Evolutionary conservation across 2,113 vertebrate species (phyloP).

Genomic region (Psittacula cyanocephala): DNA sequence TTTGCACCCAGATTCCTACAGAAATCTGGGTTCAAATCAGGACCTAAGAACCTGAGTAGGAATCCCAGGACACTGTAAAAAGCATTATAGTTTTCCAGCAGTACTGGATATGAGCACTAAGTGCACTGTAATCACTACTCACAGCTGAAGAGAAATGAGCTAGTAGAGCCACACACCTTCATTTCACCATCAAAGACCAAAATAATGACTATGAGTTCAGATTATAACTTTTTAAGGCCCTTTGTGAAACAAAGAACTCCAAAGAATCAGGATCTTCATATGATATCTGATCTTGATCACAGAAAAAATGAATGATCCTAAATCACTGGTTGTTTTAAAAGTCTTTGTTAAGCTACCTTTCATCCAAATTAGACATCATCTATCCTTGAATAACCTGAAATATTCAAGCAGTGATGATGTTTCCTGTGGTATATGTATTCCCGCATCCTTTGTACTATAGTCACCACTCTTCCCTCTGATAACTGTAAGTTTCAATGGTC

Average conservation of each 20-base stretch:
- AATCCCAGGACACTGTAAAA: not conserved
- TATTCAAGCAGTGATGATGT: not conserved
- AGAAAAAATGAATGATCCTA: not conserved
- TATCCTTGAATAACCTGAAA: not conserved
- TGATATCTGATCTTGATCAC: not conserved
- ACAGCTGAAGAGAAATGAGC: not conserved
- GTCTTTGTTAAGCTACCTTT: not conserved
- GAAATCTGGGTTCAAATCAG: not conserved
- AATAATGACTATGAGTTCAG: not conserved
- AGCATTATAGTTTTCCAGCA: not conserved
- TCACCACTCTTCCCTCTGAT: not conserved
- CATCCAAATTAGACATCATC: not conserved
- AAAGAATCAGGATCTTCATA: not conserved
- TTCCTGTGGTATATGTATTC: not conserved
- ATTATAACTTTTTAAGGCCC: not conserved
- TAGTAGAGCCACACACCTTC: not conserved
- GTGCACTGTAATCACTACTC: not conserved
- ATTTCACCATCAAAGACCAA: not conserved
- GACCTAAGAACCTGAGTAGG: not conserved
- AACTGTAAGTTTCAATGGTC: not conserved
- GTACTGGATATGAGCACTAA: not conserved
- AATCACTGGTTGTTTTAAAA: not conserved
- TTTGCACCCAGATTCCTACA: not conserved
- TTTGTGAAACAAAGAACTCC: not conserved
- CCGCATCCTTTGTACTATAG: not conserved